Percentiles rank a stretch among this genome's conserved stretches.
phyloP scores from a whole-genome alignment of 2,797 vertebrate species.

The Vespertilio murinus region DNA sequence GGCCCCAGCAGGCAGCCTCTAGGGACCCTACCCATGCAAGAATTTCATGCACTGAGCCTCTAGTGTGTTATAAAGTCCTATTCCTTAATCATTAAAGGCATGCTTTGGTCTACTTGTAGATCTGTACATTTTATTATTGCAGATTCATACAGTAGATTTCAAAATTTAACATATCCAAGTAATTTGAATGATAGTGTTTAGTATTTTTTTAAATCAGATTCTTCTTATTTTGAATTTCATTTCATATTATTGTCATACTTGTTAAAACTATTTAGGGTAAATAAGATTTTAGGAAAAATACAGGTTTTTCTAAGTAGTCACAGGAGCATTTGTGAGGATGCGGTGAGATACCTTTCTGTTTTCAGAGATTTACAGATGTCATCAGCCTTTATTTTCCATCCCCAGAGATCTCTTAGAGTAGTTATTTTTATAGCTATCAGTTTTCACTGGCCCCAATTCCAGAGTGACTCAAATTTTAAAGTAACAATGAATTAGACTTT shows the following conservation, averaged over 20 bases:
- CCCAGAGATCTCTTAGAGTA: background rate
- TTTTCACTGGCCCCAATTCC: background rate
- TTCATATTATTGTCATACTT: background rate
- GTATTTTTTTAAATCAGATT: background rate
- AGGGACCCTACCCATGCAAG: too few relatives aligned
- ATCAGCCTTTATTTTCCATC: background rate
- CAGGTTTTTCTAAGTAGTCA: background rate
- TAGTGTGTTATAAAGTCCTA: background rate
- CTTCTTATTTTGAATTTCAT: background rate
- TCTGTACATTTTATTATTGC: background rate
- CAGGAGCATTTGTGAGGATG: background rate
- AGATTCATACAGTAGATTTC: background rate
- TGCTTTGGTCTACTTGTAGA: background rate
- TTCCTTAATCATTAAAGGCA: background rate
- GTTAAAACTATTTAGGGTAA: background rate
- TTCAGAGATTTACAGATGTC: background rate
- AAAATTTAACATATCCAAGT: background rate
- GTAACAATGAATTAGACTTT: background rate
- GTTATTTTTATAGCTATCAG: background rate
- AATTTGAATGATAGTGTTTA: background rate
- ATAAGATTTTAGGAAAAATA: too few relatives aligned
- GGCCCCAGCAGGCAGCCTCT: too few relatives aligned
- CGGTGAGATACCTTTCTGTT: background rate
- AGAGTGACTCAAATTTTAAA: background rate
- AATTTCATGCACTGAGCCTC: too few relatives aligned